Base-by-base conservation (phyloP, 2,797 vertebrate species). In the Molothrus aeneus region DNA sequence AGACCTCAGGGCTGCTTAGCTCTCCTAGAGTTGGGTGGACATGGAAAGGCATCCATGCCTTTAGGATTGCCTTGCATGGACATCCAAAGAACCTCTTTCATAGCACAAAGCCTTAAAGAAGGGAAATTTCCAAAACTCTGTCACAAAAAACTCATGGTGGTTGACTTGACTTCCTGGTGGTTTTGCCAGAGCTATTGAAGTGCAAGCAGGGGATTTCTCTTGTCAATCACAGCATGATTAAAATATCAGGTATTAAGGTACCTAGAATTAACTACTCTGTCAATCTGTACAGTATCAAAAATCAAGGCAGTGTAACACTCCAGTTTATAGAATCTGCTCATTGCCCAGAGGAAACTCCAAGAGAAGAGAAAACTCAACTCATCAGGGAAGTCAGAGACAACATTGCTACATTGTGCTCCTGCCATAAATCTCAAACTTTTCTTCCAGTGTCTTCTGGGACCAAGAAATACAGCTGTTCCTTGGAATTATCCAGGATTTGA, bases 201-300 rank as follows among this genome's bases (percentile, higher is more conserved):
- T 14, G 14, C 34, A 74, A 61, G 11, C 6, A 90, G 83, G n/a
- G 6, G 13, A 42, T 8, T 72, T 81, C 21, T 63, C 22, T 54
- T 61, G 43, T 75, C 61, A 81, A 0, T 70, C n/a, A 80, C 0
- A 2, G 7, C 0, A 0, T 24, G 7, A 69, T 57, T 88, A 36
- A 78, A 71, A 34, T 13, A 38, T 26, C 16, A 28, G 14, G 4
- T 70, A 18, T 69, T 48, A 54, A 84, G 54, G 18, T 42, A 28
- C 20, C 32, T 22, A 10, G 16, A 65, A 21, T 40, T n/a, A 72
- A 63, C 25, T 47, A 36, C 4, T 9, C 24, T 51, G 26, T 25
- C 36, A 34, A 11, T 26, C 24, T 34, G 2, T 56, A 60, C 12
- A 29, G 6, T 25, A 29, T 14, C 34, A 83, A 74, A 96, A 88